Conservation (phyloP, 1,140 invertebrate species). For the Zaprionus africanus region DNA sequence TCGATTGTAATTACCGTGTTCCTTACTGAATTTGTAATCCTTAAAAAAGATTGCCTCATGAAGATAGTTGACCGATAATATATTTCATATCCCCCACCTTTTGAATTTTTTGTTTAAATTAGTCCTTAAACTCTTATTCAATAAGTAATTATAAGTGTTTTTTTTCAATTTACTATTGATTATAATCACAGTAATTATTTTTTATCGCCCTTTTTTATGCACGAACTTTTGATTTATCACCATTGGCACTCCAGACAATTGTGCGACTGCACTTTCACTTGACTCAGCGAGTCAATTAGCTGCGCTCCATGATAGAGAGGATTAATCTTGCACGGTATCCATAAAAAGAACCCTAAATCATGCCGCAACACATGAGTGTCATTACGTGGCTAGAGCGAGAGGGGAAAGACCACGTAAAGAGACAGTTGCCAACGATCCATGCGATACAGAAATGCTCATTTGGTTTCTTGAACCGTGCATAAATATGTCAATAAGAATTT, state of each 20-base stretch:
- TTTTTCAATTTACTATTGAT: no score
- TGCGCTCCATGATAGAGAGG: background rate
- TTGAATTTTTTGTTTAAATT: no score
- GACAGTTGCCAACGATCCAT: conserved; percentile 56
- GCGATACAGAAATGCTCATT: conserved; percentile 63
- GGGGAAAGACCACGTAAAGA: background rate
- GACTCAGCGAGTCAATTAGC: background rate
- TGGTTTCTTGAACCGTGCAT: conserved; percentile 74
- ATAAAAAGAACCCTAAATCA: background rate
- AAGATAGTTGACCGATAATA: no score
- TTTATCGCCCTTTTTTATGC: no score
- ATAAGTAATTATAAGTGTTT: no score
- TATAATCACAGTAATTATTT: background rate
- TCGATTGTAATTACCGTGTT: no score
- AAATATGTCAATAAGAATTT: conserved; percentile 77
- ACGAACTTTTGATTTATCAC: background rate
- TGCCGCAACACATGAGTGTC: conserved; percentile 20
- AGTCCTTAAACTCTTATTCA: no score
- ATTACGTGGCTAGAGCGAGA: conserved; percentile 15
- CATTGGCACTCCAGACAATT: background rate
- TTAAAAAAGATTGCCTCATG: no score
- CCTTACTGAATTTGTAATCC: no score
- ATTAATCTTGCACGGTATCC: background rate
- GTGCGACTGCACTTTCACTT: conserved; percentile 2
- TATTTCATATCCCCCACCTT: no score